These are phyloP conservation scores for Rhingia campestris DNA, from an alignment of 2,888 invertebrate genomes.

Conservation along the genomic window DNA sequence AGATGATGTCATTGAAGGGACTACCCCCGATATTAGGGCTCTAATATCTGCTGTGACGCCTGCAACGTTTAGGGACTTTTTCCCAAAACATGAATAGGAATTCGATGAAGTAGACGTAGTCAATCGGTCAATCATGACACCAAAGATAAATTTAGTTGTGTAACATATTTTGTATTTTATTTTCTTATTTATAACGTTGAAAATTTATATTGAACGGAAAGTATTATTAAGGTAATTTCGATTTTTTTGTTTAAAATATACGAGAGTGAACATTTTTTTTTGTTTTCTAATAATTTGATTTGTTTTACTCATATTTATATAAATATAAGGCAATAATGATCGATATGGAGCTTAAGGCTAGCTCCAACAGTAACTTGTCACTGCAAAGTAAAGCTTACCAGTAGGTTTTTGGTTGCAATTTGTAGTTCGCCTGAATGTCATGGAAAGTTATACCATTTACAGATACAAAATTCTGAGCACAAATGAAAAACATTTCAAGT, in stretches of 20 bases:
- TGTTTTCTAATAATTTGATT: no score
- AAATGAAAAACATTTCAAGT: no score
- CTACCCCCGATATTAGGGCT: conserved; percentile 66
- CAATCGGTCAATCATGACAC: conserved; percentile 12
- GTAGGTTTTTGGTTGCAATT: no score
- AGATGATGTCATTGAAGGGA: conserved; percentile 27
- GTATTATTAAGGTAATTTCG: neutral
- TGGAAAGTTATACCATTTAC: no score
- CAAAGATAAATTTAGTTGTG: conserved; percentile 27
- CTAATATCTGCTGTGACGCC: conserved; percentile 76
- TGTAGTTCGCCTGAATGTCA: no score
- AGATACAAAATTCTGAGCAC: no score
- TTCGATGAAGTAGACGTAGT: neutral
- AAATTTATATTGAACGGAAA: neutral
- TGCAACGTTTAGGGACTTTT: conserved; percentile 77
- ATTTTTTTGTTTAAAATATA: neutral
- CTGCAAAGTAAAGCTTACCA: no score
- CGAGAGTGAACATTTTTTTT: neutral
- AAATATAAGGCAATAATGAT: no score
- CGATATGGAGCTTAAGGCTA: no score
- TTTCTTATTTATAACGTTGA: neutral
- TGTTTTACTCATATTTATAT: no score
- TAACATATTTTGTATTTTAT: conserved; percentile 4
- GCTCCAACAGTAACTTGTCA: no score
- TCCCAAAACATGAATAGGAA: conserved; percentile 19